Percentiles rank a stretch among this genome's conserved stretches.
phyloP scores from a whole-genome alignment of 2,888 invertebrate genomes.

The Sinopyrophorus schimmeli region DNA sequence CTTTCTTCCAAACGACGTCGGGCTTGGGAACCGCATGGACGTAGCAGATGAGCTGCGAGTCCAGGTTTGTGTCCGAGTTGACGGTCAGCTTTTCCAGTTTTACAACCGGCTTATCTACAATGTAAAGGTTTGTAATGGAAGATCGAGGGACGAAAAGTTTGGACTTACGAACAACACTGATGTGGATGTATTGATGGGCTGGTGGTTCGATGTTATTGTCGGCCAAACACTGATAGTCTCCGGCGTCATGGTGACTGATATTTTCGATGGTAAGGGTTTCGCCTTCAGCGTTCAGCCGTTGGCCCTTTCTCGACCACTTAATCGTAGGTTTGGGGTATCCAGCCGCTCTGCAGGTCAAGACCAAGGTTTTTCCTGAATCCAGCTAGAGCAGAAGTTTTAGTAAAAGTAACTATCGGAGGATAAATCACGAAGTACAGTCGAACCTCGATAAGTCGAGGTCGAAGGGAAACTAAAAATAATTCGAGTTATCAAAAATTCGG shows the following conservation, averaged over 20 bases:
- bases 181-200: conserved; percentile 46
- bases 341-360: conserved; percentile 51
- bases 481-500: no score
- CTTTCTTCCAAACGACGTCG: conserved; percentile 49
- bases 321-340: conserved; percentile 56
- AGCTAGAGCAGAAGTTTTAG: no score
- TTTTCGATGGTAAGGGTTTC: conserved; percentile 49
- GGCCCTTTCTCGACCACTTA: conserved; percentile 50
- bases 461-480: no score
- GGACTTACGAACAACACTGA: conserved; percentile 50
- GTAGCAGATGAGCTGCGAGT: conserved; percentile 53
- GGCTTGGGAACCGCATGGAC: conserved; percentile 55
- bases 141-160: background rate
- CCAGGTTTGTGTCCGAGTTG: conserved; percentile 52
- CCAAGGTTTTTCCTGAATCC: conserved; percentile 50
- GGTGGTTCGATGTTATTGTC: conserved; percentile 52
- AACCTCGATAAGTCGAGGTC: no score
- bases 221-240: conserved; percentile 56
- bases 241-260: conserved; percentile 49
- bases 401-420: conserved; percentile 17
- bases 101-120: conserved; percentile 55
- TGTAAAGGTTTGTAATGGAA: background rate
- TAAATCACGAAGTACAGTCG: background rate
- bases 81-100: conserved; percentile 53
- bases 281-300: conserved; percentile 42